Base-by-base conservation (phyloP, 1,140 invertebrate genomes). In the Meloidogyne hapla region DNA sequence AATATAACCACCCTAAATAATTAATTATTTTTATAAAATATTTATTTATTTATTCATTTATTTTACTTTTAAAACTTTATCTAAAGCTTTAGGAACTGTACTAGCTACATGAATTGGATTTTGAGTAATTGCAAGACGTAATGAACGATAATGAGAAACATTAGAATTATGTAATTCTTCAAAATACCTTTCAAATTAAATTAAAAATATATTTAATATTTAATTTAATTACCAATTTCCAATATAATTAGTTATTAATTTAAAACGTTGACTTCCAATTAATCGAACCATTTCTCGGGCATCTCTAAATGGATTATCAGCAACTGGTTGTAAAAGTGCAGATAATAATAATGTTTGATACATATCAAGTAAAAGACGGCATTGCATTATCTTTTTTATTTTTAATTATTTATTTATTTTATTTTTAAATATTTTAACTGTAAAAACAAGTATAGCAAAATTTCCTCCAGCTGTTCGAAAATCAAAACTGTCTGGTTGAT, bases 401-500 rank as follows among this genome's bases (percentile, higher is more conserved):
- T 10, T 18, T 73, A 21, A 73, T 5, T 70, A 67, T n/a, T 68
- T 26, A 23, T 64, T 21, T 4, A 21, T n/a, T 28, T 65, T 64
- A 25, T 74, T n/a, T 18, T 18, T 0, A 33, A 73, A 74, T 21
- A 25, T 4, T 45, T 18, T 18, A 62, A 15, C 26, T n/a, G 48
- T 48, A 23, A 66, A 38, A 38, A 38, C 26, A 73, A 73, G 61
- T 40, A 79, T 45, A 28, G 26, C 25, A 65, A 12, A 48, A 26
- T 28, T 67, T 79, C 79, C 79, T 28, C 63, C 80, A 5, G 65
- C 40, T n/a, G 79, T 80, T 15, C 42, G 38, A 62, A 42, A 82
- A 38, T 80, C 80, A 38, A 80, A 81, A 4, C 71, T 42, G 42
- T 82, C 76, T 26, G 79, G 79, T 42, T 80, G 79, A 56, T 80